Evolutionary conservation across 2,113 vertebrate species (phyloP).

Genomic region (Scopus umbretta): DNA sequence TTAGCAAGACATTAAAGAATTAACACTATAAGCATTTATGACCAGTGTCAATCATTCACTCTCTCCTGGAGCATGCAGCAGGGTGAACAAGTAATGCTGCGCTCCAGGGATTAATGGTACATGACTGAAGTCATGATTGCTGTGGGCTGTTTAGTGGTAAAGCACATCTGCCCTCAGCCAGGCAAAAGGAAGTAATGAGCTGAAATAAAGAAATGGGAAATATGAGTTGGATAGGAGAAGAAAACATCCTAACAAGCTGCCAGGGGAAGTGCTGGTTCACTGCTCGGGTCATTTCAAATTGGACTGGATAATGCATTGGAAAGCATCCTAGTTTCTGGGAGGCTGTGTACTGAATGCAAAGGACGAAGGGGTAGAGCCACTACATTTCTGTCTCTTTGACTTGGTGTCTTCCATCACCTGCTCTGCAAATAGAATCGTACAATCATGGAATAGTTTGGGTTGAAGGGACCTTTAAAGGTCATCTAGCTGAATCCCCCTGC

Average conservation of each 20-base stretch:
- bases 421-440: neutral
- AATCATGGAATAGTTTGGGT: neutral
- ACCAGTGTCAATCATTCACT: slow-evolving; percentile 48
- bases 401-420: neutral
- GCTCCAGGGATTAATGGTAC: slow-evolving; percentile 45
- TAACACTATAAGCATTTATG: slow-evolving; percentile 44
- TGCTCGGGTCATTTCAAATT: neutral
- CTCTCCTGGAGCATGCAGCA: slow-evolving; percentile 8
- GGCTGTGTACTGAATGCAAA: neutral
- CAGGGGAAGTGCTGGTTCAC: slow-evolving; percentile 39
- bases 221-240: neutral
- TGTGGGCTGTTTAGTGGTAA: slow-evolving; percentile 5
- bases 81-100: slow-evolving; percentile 14
- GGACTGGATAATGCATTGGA: slow-evolving; percentile 1
- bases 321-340: slow-evolving; percentile 22
- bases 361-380: neutral
- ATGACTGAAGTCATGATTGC: slow-evolving; percentile 23
- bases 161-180: slow-evolving; percentile 9
- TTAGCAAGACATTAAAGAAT: slow-evolving; percentile 50
- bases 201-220: slow-evolving; percentile 35
- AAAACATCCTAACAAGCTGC: slow-evolving; percentile 45
- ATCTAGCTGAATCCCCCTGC: neutral
- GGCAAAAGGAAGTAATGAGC: slow-evolving; percentile 24
- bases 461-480: neutral
- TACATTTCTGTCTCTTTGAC: neutral